Conservation (phyloP, 2,888 invertebrate genomes). For the Amiota communis region DNA sequence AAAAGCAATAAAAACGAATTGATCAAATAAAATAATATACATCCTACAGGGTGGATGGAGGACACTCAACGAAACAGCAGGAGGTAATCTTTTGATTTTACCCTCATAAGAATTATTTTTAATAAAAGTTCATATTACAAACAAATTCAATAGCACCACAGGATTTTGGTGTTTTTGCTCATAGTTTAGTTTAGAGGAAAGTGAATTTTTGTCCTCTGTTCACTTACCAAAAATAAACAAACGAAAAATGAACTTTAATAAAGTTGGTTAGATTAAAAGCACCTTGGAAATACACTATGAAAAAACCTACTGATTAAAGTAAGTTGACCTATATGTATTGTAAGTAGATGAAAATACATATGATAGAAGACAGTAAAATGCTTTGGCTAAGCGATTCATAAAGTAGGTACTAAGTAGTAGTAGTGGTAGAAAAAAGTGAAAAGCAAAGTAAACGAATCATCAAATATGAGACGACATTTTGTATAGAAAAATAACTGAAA, state of each 20-base stretch:
- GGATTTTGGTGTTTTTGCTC: neutral
- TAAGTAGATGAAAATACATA: neutral
- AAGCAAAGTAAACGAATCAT: neutral
- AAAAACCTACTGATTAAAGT: neutral
- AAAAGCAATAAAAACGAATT: too few relatives aligned
- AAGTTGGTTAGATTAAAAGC: neutral
- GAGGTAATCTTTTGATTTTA: too few relatives aligned
- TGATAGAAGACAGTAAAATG: neutral
- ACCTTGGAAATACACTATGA: neutral
- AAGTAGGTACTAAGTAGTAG: neutral
- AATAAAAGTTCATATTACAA: too few relatives aligned
- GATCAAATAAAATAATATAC: too few relatives aligned
- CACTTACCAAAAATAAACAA: neutral
- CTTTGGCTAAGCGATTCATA: conserved; percentile 10
- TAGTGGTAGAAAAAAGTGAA: conserved; percentile 9
- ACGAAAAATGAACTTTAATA: conserved; percentile 13
- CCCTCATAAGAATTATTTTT: too few relatives aligned
- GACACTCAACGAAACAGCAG: too few relatives aligned
- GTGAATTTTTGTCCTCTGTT: neutral
- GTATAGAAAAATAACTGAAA: conserved; percentile 17
- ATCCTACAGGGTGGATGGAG: too few relatives aligned
- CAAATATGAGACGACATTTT: conserved; percentile 5
- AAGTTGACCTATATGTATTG: conserved; percentile 20
- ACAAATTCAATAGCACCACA: conserved; percentile 7
- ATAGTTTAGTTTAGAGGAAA: too few relatives aligned